These are phyloP conservation scores for Apistogramma diplotaenia DNA, from an alignment of 2,113 vertebrate species.

Conservation along the genomic window DNA sequence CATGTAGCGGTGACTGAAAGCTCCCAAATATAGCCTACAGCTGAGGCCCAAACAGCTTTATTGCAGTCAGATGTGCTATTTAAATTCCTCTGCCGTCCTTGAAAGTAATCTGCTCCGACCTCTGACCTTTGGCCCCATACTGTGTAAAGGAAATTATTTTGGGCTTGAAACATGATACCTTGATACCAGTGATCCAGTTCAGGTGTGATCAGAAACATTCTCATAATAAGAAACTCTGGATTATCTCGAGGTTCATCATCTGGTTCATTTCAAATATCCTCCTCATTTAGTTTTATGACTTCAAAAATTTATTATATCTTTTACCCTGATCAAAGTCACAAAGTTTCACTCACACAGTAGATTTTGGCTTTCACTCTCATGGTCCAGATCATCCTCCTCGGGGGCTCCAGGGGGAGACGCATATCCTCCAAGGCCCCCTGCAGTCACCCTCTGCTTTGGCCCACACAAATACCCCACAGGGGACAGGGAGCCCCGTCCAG, in stretches of 20 bases:
- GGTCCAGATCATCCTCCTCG: conserved; percentile 76
- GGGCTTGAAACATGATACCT: not conserved
- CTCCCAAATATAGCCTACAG: not conserved
- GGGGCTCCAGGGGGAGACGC: conserved; percentile 39
- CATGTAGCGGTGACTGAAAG: not conserved
- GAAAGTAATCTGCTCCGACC: not conserved
- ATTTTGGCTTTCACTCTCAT: conserved; percentile 69
- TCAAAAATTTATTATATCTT: not conserved
- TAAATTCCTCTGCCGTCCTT: not conserved
- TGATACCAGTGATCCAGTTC: not conserved
- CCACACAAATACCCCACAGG: conserved; percentile 57
- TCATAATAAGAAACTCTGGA: not conserved
- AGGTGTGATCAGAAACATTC: not conserved
- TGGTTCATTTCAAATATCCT: not conserved
- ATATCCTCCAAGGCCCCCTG: conserved; percentile 46
- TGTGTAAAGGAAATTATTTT: not conserved
- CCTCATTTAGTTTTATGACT: not conserved
- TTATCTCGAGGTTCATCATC: not conserved
- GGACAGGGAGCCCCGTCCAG: conserved; percentile 72
- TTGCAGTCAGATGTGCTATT: not conserved
- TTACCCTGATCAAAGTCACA: not conserved
- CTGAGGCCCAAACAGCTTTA: not conserved
- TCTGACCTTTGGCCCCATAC: not conserved
- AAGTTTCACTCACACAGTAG: conserved; percentile 69
- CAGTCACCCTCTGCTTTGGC: conserved; percentile 30